These are phyloP conservation scores for Leuciscus idus DNA, from an alignment of 2,113 vertebrate species.

Conservation along the genomic window DNA sequence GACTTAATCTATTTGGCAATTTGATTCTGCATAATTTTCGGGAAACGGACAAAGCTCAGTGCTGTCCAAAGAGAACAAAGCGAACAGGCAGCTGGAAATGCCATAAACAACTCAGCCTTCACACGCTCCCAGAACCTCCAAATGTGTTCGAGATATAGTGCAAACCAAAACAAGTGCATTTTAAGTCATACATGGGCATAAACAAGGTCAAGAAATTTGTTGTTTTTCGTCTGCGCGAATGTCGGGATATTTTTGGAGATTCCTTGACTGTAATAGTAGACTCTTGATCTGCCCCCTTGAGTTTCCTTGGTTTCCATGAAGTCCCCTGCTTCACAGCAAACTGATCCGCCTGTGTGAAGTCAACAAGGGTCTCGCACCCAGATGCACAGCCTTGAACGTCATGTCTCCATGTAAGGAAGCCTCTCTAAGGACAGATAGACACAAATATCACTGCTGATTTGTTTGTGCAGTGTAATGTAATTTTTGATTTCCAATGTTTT, in stretches of 20 bases:
- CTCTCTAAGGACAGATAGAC: not conserved
- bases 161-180: constrained; percentile 26
- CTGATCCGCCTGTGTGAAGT: constrained; percentile 47
- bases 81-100: constrained; percentile 54
- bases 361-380: constrained; percentile 51
- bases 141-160: constrained; percentile 13
- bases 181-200: not conserved
- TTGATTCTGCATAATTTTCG: constrained; percentile 35
- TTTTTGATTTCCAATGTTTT: constrained; percentile 2
- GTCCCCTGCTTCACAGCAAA: constrained; percentile 42
- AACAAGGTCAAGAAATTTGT: constrained; percentile 49
- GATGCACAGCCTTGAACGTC: constrained; percentile 40
- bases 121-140: not conserved
- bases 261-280: constrained; percentile 28
- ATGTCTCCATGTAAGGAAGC: constrained; percentile 17
- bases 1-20: constrained; percentile 51
- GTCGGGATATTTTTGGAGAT: constrained; percentile 32
- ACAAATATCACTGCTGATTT: constrained; percentile 13
- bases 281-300: constrained; percentile 49
- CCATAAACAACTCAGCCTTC: constrained; percentile 54
- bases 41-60: constrained; percentile 62
- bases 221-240: constrained; percentile 28
- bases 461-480: not conserved
- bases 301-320: constrained; percentile 70
- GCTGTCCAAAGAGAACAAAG: constrained; percentile 65